Evolutionary conservation across 2,888 invertebrate genomes (phyloP).

Genomic region (Parnassius glacialis): DNA sequence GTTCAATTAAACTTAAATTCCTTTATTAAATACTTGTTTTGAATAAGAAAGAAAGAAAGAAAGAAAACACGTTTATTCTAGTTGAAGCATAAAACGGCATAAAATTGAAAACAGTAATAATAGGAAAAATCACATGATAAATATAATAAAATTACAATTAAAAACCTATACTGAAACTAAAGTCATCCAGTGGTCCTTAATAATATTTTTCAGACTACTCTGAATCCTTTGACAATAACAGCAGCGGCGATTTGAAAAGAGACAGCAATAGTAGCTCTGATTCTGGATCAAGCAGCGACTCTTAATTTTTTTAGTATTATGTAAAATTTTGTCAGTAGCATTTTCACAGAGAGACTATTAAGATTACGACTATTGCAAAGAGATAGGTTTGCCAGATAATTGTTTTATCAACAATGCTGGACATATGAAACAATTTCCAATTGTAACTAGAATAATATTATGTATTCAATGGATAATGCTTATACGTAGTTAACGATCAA

Average conservation of each 20-base stretch:
- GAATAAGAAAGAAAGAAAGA: too few relatives aligned
- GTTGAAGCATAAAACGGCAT: too few relatives aligned
- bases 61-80: too few relatives aligned
- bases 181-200: conserved; percentile 56
- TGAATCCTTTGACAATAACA: conserved; percentile 52
- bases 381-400: too few relatives aligned
- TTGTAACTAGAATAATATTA: background rate
- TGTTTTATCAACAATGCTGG: conserved; percentile 40
- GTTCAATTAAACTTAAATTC: too few relatives aligned
- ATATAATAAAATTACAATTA: too few relatives aligned
- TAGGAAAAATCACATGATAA: too few relatives aligned
- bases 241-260: conserved; percentile 54
- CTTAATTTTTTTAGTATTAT: conserved; percentile 30
- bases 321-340: background rate
- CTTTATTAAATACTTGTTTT: too few relatives aligned
- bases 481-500: conserved; percentile 27
- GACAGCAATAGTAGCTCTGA: conserved; percentile 54
- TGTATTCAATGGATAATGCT: conserved; percentile 26
- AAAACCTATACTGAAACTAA: conserved; percentile 26
- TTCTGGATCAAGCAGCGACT: conserved; percentile 49
- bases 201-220: conserved; percentile 54
- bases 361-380: too few relatives aligned
- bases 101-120: too few relatives aligned
- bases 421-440: conserved; percentile 36
- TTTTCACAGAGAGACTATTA: conserved; percentile 13